Evolutionary conservation across 1,140 invertebrate genomes (phyloP), one percentile per base, ranked within the genome.

Genomic region (Apolygus lucorum): DNA sequence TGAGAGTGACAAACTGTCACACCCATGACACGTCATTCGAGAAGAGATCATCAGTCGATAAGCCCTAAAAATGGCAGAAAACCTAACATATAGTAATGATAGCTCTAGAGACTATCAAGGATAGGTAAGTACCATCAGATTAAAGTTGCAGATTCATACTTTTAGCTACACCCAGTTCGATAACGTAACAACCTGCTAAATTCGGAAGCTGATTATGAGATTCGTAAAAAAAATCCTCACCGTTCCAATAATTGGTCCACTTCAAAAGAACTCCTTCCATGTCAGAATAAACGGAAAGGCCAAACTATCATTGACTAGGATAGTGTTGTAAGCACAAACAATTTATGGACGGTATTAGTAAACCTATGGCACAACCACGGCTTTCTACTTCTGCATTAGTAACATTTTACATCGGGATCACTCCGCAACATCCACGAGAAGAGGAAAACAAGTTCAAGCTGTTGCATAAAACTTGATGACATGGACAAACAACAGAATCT

Each of bases 241-340:
- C 88, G 78, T 86, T 90, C 84, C 88, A 88, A 78, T 90, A 91
- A 81, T 91, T 91, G 71, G 89, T 91, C 89, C 89, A 91, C 81
- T 91, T 91, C 85, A 85, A 88, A 24, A 91, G 80, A 72, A 87
- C 80, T 66, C 89, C 89, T 82, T 90, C 88, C 88, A 90, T 90
- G 24, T 52, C 25, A 17, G 4, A 49, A 25, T 28, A 25, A 28
- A 25, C 14, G n/a, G 42, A 70, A 22, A 63, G 28, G 59, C 28
- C 28, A 29, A 63, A 26, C 2, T 21, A 17, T 68, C n/a, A n/a
- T n/a, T n/a, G n/a, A n/a, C n/a, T n/a, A n/a, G n/a, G n/a, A 24
- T 21, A 68, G 28, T 42, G 34, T 42, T 42, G 4, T 4, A 42
- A 42, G 34, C 34, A 42, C 17, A 8, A 42, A 42, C 4, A 17